phyloP scores from a whole-genome alignment of 2,888 invertebrate species.

The Drosophila percnosoma region DNA sequence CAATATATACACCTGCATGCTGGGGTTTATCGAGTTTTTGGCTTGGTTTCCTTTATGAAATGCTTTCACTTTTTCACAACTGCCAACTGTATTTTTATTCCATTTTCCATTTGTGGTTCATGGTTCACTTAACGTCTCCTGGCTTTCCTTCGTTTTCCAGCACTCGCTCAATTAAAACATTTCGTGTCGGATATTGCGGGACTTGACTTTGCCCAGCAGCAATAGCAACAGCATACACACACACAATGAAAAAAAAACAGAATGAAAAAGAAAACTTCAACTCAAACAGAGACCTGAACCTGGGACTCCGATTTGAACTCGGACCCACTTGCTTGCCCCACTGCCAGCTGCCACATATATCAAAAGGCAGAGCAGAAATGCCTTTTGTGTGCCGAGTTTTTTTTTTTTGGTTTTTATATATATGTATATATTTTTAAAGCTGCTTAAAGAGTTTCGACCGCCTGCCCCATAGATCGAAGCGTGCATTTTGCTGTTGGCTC shows the following conservation, averaged over 20 bases:
- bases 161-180: slow-evolving; percentile 67
- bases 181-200: slow-evolving; percentile 53
- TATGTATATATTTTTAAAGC: slow-evolving; percentile 27
- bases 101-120: slow-evolving; percentile 13
- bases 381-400: slow-evolving; percentile 37
- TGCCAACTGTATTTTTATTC: slow-evolving; percentile 34
- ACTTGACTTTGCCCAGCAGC: slow-evolving; percentile 13
- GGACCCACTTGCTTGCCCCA: slow-evolving; percentile 10
- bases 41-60: slow-evolving; percentile 48
- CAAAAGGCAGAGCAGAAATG: slow-evolving; percentile 28
- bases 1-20: background rate
- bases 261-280: slow-evolving; percentile 10
- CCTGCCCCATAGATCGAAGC: slow-evolving; percentile 13
- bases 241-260: too few species aligned
- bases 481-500: slow-evolving; percentile 33
- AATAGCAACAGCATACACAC: background rate
- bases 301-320: slow-evolving; percentile 1
- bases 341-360: slow-evolving; percentile 37
- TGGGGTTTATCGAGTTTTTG: slow-evolving; percentile 4
- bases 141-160: slow-evolving; percentile 12
- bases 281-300: slow-evolving; percentile 17
- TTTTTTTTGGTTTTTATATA: background rate
- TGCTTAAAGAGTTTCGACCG: slow-evolving; percentile 58
- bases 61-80: slow-evolving; percentile 54
- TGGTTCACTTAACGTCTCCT: slow-evolving; percentile 27